Percentiles rank a stretch among this genome's conserved stretches.
These are phyloP conservation scores for Conomelus anceps DNA, from an alignment of 2,888 invertebrate genomes.

Conservation along the genomic window DNA sequence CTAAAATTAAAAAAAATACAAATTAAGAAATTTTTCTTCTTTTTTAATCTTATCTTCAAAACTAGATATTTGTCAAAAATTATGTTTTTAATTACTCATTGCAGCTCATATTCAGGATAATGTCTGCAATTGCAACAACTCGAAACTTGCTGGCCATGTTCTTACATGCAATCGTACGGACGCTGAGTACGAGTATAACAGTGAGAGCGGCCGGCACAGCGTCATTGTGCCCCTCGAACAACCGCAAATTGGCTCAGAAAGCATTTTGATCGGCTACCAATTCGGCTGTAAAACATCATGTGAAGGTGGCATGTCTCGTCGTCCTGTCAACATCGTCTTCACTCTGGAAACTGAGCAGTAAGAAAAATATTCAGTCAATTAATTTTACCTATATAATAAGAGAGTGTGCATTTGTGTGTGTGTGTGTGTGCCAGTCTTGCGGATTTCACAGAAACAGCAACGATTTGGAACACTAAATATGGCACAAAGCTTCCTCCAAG, in stretches of 20 bases:
- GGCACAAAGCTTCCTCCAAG: too few species aligned
- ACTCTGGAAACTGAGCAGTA: constrained; percentile 49
- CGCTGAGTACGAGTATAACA: constrained; percentile 51
- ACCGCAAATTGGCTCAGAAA: constrained; percentile 51
- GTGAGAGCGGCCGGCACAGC: constrained; percentile 48
- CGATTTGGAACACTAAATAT: too few species aligned
- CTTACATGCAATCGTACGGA: constrained; percentile 47
- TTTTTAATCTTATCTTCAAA: too few species aligned
- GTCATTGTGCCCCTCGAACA: constrained; percentile 54
- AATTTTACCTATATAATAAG: too few species aligned
- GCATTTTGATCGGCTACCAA: constrained; percentile 57
- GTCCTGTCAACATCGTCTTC: constrained; percentile 62
- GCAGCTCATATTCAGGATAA: constrained; percentile 27
- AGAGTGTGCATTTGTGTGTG: too few species aligned
- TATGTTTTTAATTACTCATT: too few species aligned
- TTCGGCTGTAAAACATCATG: constrained; percentile 76
- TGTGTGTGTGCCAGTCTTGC: too few species aligned
- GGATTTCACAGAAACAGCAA: too few species aligned
- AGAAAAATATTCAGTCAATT: too few species aligned
- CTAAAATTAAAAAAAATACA: too few species aligned
- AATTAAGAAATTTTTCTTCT: too few species aligned
- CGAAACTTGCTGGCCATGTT: constrained; percentile 52
- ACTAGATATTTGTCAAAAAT: too few species aligned
- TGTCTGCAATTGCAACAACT: constrained; percentile 35
- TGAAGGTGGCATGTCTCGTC: constrained; percentile 66